phyloP scores from a whole-genome alignment of 2,888 invertebrate genomes.

The Chymomyza caudatula region DNA sequence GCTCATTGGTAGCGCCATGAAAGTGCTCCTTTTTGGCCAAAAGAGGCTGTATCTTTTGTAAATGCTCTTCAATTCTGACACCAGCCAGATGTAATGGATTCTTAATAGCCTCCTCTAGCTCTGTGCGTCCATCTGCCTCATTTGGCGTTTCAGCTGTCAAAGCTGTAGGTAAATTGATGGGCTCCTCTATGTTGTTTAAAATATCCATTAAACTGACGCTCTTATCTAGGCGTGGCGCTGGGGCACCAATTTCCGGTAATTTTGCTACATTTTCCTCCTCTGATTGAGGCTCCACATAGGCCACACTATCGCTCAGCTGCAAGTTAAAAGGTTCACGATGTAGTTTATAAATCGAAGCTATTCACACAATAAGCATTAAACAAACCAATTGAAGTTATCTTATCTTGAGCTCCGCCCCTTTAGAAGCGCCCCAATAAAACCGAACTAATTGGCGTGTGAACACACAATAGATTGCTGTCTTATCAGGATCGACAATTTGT shows the following conservation, averaged over 20 bases:
- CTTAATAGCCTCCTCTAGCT: conserved; percentile 57
- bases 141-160: conserved; percentile 13
- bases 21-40: conserved; percentile 72
- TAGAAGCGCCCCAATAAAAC: background rate
- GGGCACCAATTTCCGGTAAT: conserved; percentile 50
- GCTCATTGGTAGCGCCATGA: conserved; percentile 86
- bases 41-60: conserved; percentile 61
- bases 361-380: background rate
- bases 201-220: conserved; percentile 38
- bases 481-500: background rate
- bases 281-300: conserved; percentile 36
- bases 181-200: conserved; percentile 54
- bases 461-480: background rate
- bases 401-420: background rate
- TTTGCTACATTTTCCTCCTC: conserved; percentile 61
- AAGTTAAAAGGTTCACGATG: background rate
- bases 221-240: conserved; percentile 18
- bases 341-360: background rate
- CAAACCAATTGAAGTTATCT: background rate
- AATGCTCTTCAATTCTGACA: conserved; percentile 62
- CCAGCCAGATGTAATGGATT: conserved; percentile 52
- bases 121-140: conserved; percentile 23
- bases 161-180: conserved; percentile 22
- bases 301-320: conserved; percentile 34
- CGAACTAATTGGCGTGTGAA: background rate